phyloP scores from a whole-genome alignment of 2,797 vertebrate genomes.

The Thamnophis elegans region DNA sequence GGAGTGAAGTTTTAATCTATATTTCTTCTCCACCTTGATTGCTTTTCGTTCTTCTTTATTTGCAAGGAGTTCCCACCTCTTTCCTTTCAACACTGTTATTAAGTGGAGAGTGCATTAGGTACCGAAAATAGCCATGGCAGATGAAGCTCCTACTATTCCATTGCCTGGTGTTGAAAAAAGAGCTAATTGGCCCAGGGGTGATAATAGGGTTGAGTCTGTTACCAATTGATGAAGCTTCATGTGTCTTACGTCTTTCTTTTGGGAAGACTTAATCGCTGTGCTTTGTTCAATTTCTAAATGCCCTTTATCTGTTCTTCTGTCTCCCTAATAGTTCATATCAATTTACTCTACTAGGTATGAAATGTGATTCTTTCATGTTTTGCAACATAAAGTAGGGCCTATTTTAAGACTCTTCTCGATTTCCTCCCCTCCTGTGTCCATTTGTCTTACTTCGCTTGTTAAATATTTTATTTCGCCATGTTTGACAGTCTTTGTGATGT shows the following conservation, averaged over 20 bases:
- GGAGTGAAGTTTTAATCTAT: conserved; percentile 26
- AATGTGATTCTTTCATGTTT: conserved; percentile 54
- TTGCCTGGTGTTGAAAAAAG: conserved; percentile 55
- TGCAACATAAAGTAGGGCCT: conserved; percentile 50
- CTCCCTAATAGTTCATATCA: conserved; percentile 52
- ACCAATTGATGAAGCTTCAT: conserved; percentile 58
- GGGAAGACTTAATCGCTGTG: conserved; percentile 62
- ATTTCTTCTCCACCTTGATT: conserved; percentile 43
- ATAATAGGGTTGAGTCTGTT: conserved; percentile 66
- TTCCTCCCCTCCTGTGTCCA: conserved; percentile 26
- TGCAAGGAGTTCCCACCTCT: conserved; percentile 59
- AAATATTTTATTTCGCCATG: conserved; percentile 58
- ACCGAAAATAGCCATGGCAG: conserved; percentile 60
- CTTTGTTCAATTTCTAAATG: conserved; percentile 63
- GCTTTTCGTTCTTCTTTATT: conserved; percentile 64
- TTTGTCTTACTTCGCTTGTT: conserved; percentile 56
- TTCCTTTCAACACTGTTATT: conserved; percentile 58
- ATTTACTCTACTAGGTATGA: conserved; percentile 50
- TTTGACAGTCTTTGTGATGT: conserved; percentile 49
- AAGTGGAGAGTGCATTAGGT: conserved; percentile 50
- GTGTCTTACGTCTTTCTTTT: conserved; percentile 60
- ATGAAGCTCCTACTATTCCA: conserved; percentile 47
- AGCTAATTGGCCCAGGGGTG: conserved; percentile 65
- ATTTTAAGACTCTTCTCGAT: conserved; percentile 38
- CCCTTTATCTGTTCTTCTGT: conserved; percentile 46